These are phyloP conservation scores for western clawed frog (Xenopus tropicalis) DNA, from an alignment of 2,113 vertebrate genomes.

Conservation along the genomic window DNA sequence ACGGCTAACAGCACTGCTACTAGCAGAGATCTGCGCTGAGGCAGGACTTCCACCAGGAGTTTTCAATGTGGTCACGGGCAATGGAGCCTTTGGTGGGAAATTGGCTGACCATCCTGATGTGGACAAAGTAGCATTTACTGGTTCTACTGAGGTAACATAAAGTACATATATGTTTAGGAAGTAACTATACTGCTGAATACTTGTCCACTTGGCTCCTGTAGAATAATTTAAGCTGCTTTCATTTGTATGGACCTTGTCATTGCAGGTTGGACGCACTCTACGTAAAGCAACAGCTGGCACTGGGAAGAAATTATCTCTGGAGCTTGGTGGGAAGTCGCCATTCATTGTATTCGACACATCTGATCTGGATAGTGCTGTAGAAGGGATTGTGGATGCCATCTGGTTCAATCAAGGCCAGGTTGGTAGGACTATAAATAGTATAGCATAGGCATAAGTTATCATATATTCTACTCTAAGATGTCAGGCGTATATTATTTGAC, in stretches of 20 bases:
- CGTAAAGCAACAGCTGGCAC: slow-evolving; percentile 50
- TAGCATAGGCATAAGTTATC: neutral
- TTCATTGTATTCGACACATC: slow-evolving; percentile 55
- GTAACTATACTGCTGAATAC: too few relatives aligned
- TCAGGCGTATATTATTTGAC: too few relatives aligned
- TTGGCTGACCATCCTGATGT: slow-evolving; percentile 51
- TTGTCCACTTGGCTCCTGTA: too few relatives aligned
- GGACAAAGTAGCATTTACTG: slow-evolving; percentile 58
- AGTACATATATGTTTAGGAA: too few relatives aligned
- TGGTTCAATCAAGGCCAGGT: slow-evolving; percentile 60
- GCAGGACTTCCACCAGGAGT: slow-evolving; percentile 54
- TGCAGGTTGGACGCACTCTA: slow-evolving; percentile 55
- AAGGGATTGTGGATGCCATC: slow-evolving; percentile 55
- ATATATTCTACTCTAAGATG: too few relatives aligned
- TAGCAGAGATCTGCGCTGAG: slow-evolving; percentile 61
- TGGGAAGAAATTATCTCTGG: slow-evolving; percentile 53
- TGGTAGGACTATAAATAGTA: slow-evolving; percentile 3
- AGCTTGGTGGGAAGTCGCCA: slow-evolving; percentile 54
- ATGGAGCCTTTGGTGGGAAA: slow-evolving; percentile 40
- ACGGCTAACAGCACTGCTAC: slow-evolving; percentile 53
- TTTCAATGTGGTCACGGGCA: slow-evolving; percentile 58
- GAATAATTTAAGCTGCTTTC: too few relatives aligned
- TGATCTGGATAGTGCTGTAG: slow-evolving; percentile 56
- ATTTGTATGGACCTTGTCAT: neutral
- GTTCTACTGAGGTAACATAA: slow-evolving; percentile 54